A percentile compares a stretch with the other conserved stretches of the same genome.
These are phyloP conservation scores for Hypomecis atomaria DNA, from an alignment of 2,888 invertebrate species.

Conservation along the genomic window DNA sequence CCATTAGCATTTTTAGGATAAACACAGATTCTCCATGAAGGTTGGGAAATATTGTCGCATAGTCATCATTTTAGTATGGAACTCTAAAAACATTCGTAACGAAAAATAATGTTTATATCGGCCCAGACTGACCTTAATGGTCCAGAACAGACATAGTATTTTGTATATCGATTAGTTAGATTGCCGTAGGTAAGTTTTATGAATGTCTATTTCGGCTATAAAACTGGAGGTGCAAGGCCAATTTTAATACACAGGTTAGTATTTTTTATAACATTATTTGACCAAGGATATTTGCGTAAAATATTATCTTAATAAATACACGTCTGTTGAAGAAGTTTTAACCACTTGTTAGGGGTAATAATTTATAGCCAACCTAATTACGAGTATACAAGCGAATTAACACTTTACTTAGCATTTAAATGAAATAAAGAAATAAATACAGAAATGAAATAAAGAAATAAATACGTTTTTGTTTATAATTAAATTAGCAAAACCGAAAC, in stretches of 20 bases:
- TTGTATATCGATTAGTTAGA: slow-evolving; percentile 34
- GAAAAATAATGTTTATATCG: slow-evolving; percentile 13
- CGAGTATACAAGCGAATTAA: slow-evolving; percentile 2
- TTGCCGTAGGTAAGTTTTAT: slow-evolving; percentile 35
- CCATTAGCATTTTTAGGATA: no score
- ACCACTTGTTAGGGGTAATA: slow-evolving; percentile 18
- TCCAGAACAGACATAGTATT: slow-evolving; percentile 28
- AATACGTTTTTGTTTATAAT: no score
- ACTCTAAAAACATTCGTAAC: slow-evolving; percentile 9
- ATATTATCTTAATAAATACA: slow-evolving; percentile 29
- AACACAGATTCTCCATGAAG: no score
- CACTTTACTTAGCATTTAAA: slow-evolving; percentile 16
- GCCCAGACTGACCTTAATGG: slow-evolving; percentile 33
- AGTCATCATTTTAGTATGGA: no score
- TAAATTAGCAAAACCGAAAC: not conserved
- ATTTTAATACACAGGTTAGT: slow-evolving; percentile 28
- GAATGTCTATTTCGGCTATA: slow-evolving; percentile 32
- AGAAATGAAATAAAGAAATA: no score
- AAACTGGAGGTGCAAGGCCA: slow-evolving; percentile 36
- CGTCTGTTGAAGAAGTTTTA: slow-evolving; percentile 28
- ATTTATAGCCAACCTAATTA: slow-evolving; percentile 22
- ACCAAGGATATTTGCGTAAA: slow-evolving; percentile 26
- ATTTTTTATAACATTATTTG: slow-evolving; percentile 22
- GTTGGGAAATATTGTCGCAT: no score
- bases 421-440: no score